Base-by-base conservation (phyloP, 2,888 invertebrate genomes). In the Odontomyia ornata region DNA sequence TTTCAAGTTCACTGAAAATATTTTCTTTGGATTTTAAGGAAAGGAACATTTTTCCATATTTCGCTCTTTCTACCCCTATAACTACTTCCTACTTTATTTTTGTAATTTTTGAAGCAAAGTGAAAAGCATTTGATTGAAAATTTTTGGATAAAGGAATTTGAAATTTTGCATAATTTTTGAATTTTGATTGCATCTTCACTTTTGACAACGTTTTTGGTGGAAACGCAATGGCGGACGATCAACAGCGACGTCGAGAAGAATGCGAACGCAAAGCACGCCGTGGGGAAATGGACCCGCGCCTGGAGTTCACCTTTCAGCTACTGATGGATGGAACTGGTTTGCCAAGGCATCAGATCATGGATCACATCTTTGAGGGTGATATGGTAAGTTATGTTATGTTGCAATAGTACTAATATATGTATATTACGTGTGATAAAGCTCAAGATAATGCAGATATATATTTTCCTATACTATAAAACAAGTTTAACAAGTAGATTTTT, bases 261-360 rank as follows among this genome's bases (percentile, higher is more conserved):
- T 95, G 95, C 92, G 95, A 95, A 88, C 90, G 95, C 82, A 95
- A 95, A 84, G 95, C 95, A 15, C 90, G 96, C 77, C 89, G 96
- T 77, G 96, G 95, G 88, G 96, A 96, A 86, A 96, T 96, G 93
- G 96, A 96, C 87, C 95, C 95, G 83, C 90, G 96, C 79, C 87
- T 96, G 89, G 96, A 96, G 88, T 96, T 95, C 87, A 93, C 95
- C 78, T 95, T 96, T 88, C 95, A 96, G 84, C 90, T 95, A 71
- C 89, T 96, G 80, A 93, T 95, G 84, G 95, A 95, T 83, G 94
- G 93, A 73, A 95, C 95, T 0, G 93, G 93, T 18, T 87, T 96
- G 72, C 91, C 93, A 0, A 87, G 95, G 36, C 93, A 94, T 85
- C 93, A 95, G 83, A 93, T 96, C 79, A 95, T 96, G 94, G 95